Conservation (phyloP, 2,888 invertebrate genomes). For the Tromatobia lineatoria region DNA sequence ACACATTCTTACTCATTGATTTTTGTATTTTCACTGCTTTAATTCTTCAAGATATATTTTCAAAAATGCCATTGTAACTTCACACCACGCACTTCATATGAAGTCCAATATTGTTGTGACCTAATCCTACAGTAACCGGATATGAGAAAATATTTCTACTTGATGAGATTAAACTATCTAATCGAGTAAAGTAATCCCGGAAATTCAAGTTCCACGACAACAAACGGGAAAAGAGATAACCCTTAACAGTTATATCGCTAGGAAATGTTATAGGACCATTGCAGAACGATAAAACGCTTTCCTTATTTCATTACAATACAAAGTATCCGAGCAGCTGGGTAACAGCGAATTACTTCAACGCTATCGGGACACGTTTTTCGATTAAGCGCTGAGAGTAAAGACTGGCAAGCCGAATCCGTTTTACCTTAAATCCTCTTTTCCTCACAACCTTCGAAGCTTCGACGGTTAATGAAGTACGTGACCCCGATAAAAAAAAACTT, state of each 20-base stretch:
- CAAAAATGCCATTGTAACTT: no score
- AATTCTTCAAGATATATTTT: no score
- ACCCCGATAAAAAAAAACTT: background rate
- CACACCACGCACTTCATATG: no score
- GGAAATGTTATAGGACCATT: slow-evolving; percentile 47
- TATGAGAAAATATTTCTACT: slow-evolving; percentile 40
- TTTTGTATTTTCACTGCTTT: no score
- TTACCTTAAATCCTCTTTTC: slow-evolving; percentile 45
- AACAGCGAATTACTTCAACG: slow-evolving; percentile 46
- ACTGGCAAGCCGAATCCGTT: slow-evolving; percentile 36
- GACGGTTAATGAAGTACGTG: slow-evolving; percentile 65
- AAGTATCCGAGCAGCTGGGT: slow-evolving; percentile 33
- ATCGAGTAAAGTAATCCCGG: slow-evolving; percentile 29
- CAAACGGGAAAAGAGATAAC: slow-evolving; percentile 58
- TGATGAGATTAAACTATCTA: slow-evolving; percentile 56
- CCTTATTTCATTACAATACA: slow-evolving; percentile 54
- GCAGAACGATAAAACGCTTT: slow-evolving; percentile 46
- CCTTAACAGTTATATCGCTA: slow-evolving; percentile 54
- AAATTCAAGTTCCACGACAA: slow-evolving; percentile 53
- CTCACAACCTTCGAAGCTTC: slow-evolving; percentile 16
- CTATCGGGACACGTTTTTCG: slow-evolving; percentile 57
- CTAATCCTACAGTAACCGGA: slow-evolving; percentile 15
- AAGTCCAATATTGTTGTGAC: background rate
- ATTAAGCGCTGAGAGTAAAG: slow-evolving; percentile 44
- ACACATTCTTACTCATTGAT: no score